Percentiles rank a stretch among this genome's conserved stretches.
Conservation (phyloP, 2,797 vertebrate genomes). For the Hipposideros larvatus region DNA sequence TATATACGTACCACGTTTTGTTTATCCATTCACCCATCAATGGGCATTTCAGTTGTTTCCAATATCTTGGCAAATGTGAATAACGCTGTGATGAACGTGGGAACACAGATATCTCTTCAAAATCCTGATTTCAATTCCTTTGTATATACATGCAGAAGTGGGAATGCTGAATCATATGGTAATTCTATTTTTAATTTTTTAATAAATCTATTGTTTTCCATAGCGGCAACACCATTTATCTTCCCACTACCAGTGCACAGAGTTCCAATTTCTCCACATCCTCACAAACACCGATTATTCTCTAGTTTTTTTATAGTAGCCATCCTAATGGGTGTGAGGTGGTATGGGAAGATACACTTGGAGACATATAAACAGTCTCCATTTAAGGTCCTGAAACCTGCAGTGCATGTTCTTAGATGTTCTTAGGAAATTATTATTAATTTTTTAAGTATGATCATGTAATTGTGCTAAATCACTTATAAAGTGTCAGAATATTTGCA, state of each 20-base stretch:
- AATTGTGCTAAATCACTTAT: neutral
- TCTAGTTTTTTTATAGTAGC: neutral
- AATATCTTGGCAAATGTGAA: neutral
- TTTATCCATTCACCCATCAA: accelerated
- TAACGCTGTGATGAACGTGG: accelerated
- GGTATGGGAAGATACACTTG: neutral
- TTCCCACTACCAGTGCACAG: neutral
- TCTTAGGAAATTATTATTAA: accelerated
- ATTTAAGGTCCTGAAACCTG: neutral
- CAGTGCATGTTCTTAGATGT: neutral
- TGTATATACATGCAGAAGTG: neutral
- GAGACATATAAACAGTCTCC: neutral
- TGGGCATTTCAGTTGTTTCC: neutral
- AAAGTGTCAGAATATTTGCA: neutral
- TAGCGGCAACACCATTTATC: neutral
- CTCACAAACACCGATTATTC: too few species aligned
- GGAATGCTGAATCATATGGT: neutral
- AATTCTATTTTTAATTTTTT: neutral
- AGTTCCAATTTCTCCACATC: neutral
- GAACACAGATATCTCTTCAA: accelerated
- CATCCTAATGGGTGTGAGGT: neutral
- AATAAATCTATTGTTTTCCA: neutral
- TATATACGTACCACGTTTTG: neutral
- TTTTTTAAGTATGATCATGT: neutral
- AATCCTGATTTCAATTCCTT: neutral